phyloP scores from a whole-genome alignment of 1,140 invertebrate genomes.

The Danaus plexippus region DNA sequence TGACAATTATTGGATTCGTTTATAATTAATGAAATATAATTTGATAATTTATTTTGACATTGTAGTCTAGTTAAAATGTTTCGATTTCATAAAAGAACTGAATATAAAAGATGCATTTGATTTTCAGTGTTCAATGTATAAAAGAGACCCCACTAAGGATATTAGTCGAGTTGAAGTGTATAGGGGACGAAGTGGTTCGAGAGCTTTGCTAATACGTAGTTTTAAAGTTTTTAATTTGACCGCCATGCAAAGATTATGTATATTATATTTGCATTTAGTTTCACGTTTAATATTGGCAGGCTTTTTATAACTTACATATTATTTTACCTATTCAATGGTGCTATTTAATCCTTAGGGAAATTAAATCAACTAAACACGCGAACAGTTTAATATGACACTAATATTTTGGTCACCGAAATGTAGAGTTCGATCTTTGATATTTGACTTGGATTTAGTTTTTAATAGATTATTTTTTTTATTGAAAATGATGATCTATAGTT shows the following conservation, averaged over 20 bases:
- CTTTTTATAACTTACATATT: neutral
- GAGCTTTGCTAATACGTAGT: constrained; percentile 17
- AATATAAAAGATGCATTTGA: constrained; percentile 2
- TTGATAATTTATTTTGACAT: too few relatives aligned
- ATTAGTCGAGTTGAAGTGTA: constrained; percentile 15
- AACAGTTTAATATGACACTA: too few relatives aligned
- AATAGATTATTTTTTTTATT: constrained; percentile 11
- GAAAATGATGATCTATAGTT: too few relatives aligned
- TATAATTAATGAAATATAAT: too few relatives aligned
- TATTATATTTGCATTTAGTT: neutral
- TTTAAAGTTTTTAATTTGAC: constrained; percentile 15
- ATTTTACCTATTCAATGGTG: too few relatives aligned
- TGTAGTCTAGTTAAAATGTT: too few relatives aligned
- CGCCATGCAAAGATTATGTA: constrained; percentile 7
- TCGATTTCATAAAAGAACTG: too few relatives aligned
- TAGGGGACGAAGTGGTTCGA: constrained; percentile 9
- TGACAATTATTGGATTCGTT: too few relatives aligned
- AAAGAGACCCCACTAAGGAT: constrained; percentile 16
- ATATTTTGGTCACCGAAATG: too few relatives aligned
- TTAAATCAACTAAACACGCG: too few relatives aligned
- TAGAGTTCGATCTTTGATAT: too few relatives aligned
- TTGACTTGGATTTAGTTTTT: neutral
- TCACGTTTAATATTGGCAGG: neutral
- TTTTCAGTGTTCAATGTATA: constrained; percentile 16
- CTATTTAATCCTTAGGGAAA: too few relatives aligned